phyloP scores from a whole-genome alignment of 2,113 vertebrate genomes.

The Carassius auratus region DNA sequence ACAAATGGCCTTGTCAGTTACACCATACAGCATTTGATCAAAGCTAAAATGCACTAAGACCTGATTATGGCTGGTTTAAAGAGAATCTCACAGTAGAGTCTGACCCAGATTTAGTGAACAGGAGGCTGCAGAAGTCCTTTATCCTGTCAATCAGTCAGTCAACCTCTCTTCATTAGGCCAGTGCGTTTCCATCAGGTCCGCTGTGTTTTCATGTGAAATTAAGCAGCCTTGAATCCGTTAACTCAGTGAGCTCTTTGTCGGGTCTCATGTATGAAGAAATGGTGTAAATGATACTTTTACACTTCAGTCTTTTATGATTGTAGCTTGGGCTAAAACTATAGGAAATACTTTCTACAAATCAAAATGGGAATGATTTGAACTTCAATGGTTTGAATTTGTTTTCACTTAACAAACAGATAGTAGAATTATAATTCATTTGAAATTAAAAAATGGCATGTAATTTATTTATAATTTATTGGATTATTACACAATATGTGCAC shows the following conservation, averaged over 20 bases:
- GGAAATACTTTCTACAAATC: neutral
- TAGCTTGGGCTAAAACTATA: neutral
- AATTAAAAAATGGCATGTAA: too few species aligned
- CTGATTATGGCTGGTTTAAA: conserved; percentile 31
- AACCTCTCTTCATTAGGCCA: conserved; percentile 14
- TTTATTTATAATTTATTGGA: neutral
- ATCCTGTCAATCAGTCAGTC: conserved; percentile 13
- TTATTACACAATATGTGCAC: neutral
- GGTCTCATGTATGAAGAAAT: neutral
- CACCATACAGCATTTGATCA: neutral
- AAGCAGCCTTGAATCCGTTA: neutral
- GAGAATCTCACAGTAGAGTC: conserved; percentile 25
- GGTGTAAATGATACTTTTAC: neutral
- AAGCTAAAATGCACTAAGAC: conserved; percentile 29
- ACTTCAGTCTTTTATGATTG: neutral
- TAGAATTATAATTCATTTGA: neutral
- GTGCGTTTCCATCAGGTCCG: neutral
- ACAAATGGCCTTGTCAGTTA: conserved; percentile 8
- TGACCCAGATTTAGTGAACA: neutral
- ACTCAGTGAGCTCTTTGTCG: neutral
- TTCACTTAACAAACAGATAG: neutral
- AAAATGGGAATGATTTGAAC: neutral
- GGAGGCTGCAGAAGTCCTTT: conserved; percentile 15
- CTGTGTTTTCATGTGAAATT: neutral
- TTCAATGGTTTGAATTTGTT: neutral